phyloP scores from a whole-genome alignment of 2,888 invertebrate genomes.

The Xestia rhomboidea region DNA sequence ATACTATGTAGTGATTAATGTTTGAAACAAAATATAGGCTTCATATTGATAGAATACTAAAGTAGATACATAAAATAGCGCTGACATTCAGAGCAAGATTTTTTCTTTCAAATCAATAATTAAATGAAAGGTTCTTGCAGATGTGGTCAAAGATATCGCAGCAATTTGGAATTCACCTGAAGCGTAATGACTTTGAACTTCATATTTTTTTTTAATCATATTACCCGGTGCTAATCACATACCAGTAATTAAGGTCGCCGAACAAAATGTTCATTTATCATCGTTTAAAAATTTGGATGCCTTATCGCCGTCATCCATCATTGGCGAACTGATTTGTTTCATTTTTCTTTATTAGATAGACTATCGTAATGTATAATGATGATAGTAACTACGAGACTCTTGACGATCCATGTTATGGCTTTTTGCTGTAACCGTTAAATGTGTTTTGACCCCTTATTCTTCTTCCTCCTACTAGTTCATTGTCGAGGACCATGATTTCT shows the following conservation, averaged over 20 bases:
- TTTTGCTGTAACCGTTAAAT: neutral
- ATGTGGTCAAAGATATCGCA: neutral
- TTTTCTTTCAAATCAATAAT: neutral
- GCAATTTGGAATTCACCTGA: neutral
- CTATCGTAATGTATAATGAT: neutral
- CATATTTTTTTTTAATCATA: slow-evolving; percentile 19
- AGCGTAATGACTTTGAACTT: slow-evolving; percentile 18
- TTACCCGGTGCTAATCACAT: slow-evolving; percentile 29
- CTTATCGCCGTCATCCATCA: slow-evolving; percentile 40
- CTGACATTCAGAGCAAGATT: neutral
- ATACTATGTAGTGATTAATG: no score
- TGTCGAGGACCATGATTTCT: neutral
- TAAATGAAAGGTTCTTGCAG: neutral
- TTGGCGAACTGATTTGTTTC: slow-evolving; percentile 35
- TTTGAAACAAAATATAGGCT: neutral
- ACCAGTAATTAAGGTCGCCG: slow-evolving; percentile 52
- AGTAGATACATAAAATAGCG: neutral
- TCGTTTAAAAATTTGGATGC: slow-evolving; percentile 45
- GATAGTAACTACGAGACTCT: neutral
- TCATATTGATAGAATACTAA: neutral
- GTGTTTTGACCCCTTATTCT: neutral
- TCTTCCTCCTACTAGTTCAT: neutral
- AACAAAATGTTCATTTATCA: slow-evolving; percentile 51
- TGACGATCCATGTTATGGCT: neutral
- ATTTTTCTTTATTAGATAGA: slow-evolving; percentile 17